phyloP scores from a whole-genome alignment of 2,888 invertebrate species.

The Eilema griseolum region DNA sequence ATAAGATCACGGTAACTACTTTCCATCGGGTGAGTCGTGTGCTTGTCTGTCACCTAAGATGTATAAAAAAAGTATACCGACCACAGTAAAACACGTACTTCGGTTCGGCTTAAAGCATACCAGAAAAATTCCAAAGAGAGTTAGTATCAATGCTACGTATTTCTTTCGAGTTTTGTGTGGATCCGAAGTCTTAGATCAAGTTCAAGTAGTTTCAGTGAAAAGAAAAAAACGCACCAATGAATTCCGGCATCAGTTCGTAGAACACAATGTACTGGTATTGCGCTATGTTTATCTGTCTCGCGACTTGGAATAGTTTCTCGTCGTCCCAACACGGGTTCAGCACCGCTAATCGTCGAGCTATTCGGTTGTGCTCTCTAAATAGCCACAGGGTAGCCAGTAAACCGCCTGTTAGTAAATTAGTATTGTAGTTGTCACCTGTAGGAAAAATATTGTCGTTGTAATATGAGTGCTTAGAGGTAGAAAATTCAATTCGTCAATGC shows the following conservation, averaged over 20 bases:
- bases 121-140: no score
- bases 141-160: no score
- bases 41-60: no score
- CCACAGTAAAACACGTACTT: no score
- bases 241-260: slow-evolving; percentile 91
- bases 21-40: no score
- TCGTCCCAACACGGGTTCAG: slow-evolving; percentile 95
- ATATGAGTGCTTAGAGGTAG: no score
- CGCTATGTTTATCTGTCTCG: slow-evolving; percentile 91
- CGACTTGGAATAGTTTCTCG: slow-evolving; percentile 89
- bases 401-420: slow-evolving; percentile 51
- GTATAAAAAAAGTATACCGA: no score
- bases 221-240: neutral
- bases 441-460: neutral
- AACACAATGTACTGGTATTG: slow-evolving; percentile 93
- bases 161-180: no score
- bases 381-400: slow-evolving; percentile 56
- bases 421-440: slow-evolving; percentile 44
- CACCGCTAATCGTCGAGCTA: slow-evolving; percentile 89
- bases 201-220: neutral
- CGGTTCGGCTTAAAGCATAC: no score
- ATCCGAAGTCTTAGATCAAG: no score
- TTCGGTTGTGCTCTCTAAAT: slow-evolving; percentile 91
- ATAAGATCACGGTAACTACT: no score
- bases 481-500: no score